Evolutionary conservation across 1,140 invertebrate species (phyloP).

Genomic region (Dufourea novaeangliae): DNA sequence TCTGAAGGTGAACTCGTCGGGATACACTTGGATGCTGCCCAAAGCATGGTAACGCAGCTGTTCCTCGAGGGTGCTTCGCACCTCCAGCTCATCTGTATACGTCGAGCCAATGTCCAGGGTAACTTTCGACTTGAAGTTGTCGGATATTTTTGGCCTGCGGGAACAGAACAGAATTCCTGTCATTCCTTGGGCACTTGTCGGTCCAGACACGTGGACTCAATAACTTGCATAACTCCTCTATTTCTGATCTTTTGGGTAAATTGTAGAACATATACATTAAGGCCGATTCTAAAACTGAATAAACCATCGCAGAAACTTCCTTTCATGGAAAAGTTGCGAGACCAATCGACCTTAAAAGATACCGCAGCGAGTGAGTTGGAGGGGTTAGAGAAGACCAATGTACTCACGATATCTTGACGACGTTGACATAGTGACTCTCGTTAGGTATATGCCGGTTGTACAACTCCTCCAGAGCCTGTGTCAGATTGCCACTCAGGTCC

Average conservation of each 20-base stretch:
- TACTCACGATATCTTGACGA: constrained; percentile 78
- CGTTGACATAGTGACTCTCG: constrained; percentile 68
- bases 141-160: constrained; percentile 66
- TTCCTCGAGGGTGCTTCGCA: constrained; percentile 68
- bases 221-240: not conserved
- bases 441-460: constrained; percentile 67
- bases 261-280: too few relatives aligned
- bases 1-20: constrained; percentile 74
- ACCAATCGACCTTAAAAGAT: too few relatives aligned
- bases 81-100: constrained; percentile 67
- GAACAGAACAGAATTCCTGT: not conserved
- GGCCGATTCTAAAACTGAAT: too few relatives aligned
- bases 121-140: constrained; percentile 74
- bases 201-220: not conserved
- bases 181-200: not conserved
- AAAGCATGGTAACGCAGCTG: constrained; percentile 73
- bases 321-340: too few relatives aligned
- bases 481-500: constrained; percentile 71
- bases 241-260: not conserved
- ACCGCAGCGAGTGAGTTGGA: too few relatives aligned
- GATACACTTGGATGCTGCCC: constrained; percentile 69
- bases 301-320: too few relatives aligned
- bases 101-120: constrained; percentile 76
- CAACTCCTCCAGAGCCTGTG: constrained; percentile 70
- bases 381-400: not conserved